phyloP scores from a whole-genome alignment of 1,140 invertebrate species.

The Grapholita molesta region DNA sequence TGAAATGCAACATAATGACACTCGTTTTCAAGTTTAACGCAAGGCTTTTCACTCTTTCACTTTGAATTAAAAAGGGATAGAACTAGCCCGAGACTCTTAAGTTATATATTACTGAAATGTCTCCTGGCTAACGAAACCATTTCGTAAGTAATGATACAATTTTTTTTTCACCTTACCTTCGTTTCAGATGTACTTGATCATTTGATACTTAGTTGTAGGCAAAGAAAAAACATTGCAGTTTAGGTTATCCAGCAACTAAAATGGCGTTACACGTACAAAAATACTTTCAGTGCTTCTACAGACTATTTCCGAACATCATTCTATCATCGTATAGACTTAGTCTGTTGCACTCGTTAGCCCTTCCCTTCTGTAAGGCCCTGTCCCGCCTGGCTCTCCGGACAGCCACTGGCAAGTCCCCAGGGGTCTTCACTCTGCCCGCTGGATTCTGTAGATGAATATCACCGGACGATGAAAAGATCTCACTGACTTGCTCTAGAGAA shows the following conservation, averaged over 20 bases:
- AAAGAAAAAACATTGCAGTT: no score
- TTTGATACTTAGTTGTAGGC: no score
- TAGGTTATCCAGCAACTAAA: neutral
- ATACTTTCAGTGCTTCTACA: slow-evolving; percentile 35
- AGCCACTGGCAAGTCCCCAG: slow-evolving; percentile 87
- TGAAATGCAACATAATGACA: slow-evolving; percentile 28
- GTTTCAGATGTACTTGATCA: no score
- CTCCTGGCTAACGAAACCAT: neutral
- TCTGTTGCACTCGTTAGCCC: slow-evolving; percentile 77
- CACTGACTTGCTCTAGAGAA: slow-evolving; percentile 84
- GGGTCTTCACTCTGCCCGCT: slow-evolving; percentile 88
- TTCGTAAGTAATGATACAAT: no score
- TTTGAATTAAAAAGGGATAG: neutral
- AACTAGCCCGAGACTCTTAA: neutral
- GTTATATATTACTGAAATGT: neutral
- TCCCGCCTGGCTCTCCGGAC: slow-evolving; percentile 82
- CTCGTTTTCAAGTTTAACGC: slow-evolving; percentile 1
- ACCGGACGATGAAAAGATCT: slow-evolving; percentile 80
- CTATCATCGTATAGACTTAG: slow-evolving; percentile 92
- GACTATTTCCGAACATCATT: slow-evolving; percentile 84
- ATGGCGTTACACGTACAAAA: slow-evolving; percentile 3
- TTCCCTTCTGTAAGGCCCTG: slow-evolving; percentile 56
- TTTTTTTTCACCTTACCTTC: no score
- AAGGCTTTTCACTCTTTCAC: neutral
- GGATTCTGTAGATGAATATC: slow-evolving; percentile 84